Conservation (phyloP, 2,888 invertebrate species). For the Eledone cirrhosa region DNA sequence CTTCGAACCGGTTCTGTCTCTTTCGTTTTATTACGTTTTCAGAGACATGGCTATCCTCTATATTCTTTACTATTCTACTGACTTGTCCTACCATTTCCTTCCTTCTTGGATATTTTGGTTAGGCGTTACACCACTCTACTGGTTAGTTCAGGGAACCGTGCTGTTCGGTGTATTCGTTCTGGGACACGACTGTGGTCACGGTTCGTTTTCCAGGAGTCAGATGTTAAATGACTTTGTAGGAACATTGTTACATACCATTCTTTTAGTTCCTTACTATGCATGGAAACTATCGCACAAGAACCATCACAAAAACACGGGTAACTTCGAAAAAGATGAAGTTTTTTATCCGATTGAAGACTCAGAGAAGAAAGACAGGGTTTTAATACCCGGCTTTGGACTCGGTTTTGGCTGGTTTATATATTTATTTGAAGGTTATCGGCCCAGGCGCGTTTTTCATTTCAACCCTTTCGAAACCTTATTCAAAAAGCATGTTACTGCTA, state of each 20-base stretch:
- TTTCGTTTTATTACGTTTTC: conserved; percentile 55
- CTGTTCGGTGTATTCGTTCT: conserved; percentile 60
- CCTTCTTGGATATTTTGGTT: conserved; percentile 17
- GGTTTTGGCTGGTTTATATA: conserved; percentile 60
- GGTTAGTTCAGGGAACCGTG: conserved; percentile 59
- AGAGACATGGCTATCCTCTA: conserved; percentile 51
- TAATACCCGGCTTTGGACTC: conserved; percentile 44
- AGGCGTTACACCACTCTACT: conserved; percentile 49
- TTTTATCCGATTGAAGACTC: conserved; percentile 58
- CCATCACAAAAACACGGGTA: conserved; percentile 62
- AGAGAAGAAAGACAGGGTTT: conserved; percentile 35
- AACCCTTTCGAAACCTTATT: conserved; percentile 50
- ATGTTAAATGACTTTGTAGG: conserved; percentile 58
- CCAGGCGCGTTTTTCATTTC: conserved; percentile 52
- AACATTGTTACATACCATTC: conserved; percentile 52
- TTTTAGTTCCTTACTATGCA: conserved; percentile 59
- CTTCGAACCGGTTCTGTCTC: conserved; percentile 49
- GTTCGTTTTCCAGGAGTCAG: conserved; percentile 55
- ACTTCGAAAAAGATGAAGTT: conserved; percentile 63
- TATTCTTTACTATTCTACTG: conserved; percentile 35
- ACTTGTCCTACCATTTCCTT: neutral
- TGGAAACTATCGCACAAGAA: conserved; percentile 62
- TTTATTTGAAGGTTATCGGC: conserved; percentile 55
- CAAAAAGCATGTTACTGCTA: conserved; percentile 44
- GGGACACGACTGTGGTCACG: conserved; percentile 63